Conservation (phyloP, 2,797 vertebrate species). For the Macrochelys suwanniensis region DNA sequence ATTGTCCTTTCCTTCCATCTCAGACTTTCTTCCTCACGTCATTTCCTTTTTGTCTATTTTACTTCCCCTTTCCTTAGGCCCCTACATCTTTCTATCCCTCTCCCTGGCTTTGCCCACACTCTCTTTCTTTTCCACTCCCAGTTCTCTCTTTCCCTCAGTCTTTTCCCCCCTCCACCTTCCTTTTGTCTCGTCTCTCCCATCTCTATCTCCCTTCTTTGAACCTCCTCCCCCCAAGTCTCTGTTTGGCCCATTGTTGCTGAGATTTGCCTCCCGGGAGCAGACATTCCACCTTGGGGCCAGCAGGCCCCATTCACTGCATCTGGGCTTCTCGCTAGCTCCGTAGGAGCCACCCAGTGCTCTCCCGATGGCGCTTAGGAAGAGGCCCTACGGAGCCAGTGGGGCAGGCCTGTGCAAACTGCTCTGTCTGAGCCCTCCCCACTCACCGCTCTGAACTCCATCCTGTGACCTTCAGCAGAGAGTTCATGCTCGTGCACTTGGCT, state of each 20-base stretch:
- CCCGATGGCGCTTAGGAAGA: not conserved
- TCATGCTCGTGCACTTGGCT: not conserved
- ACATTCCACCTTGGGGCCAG: not conserved
- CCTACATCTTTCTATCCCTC: no score
- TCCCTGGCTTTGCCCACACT: no score
- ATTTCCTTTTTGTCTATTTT: no score
- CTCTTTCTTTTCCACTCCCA: not conserved
- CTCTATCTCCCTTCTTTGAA: not conserved
- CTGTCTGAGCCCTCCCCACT: not conserved
- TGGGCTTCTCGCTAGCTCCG: not conserved
- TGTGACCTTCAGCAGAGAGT: no score
- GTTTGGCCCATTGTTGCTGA: not conserved
- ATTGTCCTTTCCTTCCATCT: not conserved
- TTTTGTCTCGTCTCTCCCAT: not conserved
- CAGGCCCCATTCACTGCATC: not conserved
- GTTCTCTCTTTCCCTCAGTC: not conserved
- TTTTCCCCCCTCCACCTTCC: not conserved
- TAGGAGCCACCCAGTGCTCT: not conserved
- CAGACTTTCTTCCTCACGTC: no score
- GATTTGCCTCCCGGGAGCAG: not conserved
- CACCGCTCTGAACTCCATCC: not conserved
- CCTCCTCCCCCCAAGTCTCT: not conserved
- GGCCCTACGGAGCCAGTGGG: not conserved
- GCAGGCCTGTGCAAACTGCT: not conserved
- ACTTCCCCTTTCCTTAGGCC: no score